Base-by-base conservation (phyloP, 2,888 invertebrate species). In the Drosophila picticornis region DNA sequence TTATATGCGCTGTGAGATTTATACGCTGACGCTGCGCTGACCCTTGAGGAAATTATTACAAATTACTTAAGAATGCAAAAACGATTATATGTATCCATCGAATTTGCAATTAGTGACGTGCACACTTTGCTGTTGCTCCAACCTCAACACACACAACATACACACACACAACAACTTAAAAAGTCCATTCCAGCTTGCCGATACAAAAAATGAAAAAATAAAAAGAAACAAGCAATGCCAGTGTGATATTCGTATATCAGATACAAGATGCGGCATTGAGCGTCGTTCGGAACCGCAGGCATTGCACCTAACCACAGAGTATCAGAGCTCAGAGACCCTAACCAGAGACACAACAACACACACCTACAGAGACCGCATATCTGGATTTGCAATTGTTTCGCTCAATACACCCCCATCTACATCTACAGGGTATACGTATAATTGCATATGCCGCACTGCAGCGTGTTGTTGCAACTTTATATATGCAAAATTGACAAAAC, bases 11-110 rank as follows among this genome's bases (percentile, higher is more conserved):
- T 76, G 75, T 75, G 81, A 88, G 88, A 90, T 83, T 83, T 87
- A 88, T 91, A 84, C 84, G 78, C 81, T 90, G 89, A 88, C 88
- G 87, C 83, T 91, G 90, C 87, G 87, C 85, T 91, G 90, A 91
- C 92, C 91, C 92, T 89, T 90, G 81, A 91, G 91, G 87, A 92
- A 92, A 92, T 92, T 92, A 92, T 92, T 92, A 92, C 92, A 92
- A 92, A 92, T 92, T 92, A 92, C 89, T 90, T 86, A 91, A 92
- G 91, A 92, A 92, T 92, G 92, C 93, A 91, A 92, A 91, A 92
- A 92, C 91, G 91, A 92, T 92, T 91, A 92, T 91, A 86, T 89
- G 91, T 91, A 92, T 91, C 91, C 88, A 91, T 84, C 90, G 90
- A 89, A 91, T 91, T 91, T 91, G 91, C 91, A 91, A 91, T 91